Percentiles rank a stretch among this genome's conserved stretches.
Conservation (phyloP, 2,113 vertebrate genomes). For the Alexandromys fortis region DNA sequence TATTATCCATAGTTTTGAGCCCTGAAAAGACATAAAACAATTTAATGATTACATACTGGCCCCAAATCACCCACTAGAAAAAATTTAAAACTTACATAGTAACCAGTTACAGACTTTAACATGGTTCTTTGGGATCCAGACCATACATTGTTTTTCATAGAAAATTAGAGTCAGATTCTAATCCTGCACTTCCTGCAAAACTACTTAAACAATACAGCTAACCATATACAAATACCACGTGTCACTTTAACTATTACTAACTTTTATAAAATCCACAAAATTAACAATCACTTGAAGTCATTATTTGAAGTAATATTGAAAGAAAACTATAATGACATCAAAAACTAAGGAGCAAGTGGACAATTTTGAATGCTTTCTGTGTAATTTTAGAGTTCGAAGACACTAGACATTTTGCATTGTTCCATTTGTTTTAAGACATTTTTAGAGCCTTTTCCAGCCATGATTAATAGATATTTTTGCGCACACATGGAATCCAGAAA, state of each 20-base stretch:
- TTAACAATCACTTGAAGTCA: neutral
- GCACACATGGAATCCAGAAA: neutral
- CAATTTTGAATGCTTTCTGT: neutral
- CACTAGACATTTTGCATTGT: neutral
- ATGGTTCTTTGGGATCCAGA: neutral
- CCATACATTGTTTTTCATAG: neutral
- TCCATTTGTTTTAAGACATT: conserved; percentile 40
- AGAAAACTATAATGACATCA: conserved; percentile 18
- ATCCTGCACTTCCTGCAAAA: neutral
- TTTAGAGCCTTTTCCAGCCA: conserved; percentile 21
- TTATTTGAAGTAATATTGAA: conserved; percentile 34
- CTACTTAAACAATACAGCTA: neutral
- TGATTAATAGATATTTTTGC: conserved; percentile 14
- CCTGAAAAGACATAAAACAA: conserved; percentile 86
- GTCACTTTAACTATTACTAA: neutral
- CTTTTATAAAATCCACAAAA: conserved; percentile 39
- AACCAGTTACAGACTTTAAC: neutral
- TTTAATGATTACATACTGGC: conserved; percentile 47
- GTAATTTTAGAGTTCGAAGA: conserved; percentile 26
- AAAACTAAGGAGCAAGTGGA: conserved; percentile 18
- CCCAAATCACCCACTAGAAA: conserved; percentile 26
- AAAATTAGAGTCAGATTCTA: conserved; percentile 21
- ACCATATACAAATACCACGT: neutral
- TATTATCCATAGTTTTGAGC: conserved; percentile 98
- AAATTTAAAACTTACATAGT: conserved; percentile 28